phyloP scores from a whole-genome alignment of 2,888 invertebrate genomes.

The Volucella bombylans region DNA sequence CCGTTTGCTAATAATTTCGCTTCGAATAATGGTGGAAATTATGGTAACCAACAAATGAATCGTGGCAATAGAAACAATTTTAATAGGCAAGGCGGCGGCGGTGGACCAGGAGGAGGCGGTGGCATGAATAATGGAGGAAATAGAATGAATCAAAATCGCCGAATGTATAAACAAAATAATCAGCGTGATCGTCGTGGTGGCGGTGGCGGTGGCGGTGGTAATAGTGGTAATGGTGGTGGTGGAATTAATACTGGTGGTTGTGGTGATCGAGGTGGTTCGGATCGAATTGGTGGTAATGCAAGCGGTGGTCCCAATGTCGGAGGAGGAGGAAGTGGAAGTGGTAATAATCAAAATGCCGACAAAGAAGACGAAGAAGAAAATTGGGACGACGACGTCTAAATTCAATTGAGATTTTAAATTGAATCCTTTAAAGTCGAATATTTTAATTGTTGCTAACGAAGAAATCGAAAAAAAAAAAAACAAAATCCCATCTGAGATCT shows the following conservation, averaged over 20 bases:
- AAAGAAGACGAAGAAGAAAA: constrained; percentile 19
- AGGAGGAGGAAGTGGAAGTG: constrained; percentile 63
- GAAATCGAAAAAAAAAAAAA: no score
- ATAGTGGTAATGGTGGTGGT: constrained; percentile 28
- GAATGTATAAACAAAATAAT: constrained; percentile 83
- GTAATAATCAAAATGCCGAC: constrained; percentile 57
- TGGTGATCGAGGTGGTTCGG: constrained; percentile 28
- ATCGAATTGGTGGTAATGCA: constrained; percentile 78
- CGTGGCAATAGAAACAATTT: constrained; percentile 75
- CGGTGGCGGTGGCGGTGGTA: constrained; percentile 75
- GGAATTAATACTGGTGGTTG: neutral
- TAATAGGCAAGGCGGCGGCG: constrained; percentile 35
- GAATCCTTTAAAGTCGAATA: no score
- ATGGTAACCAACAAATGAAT: constrained; percentile 79
- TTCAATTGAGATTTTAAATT: neutral
- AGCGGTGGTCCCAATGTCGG: constrained; percentile 34
- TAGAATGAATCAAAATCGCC: constrained; percentile 51
- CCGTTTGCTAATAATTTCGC: constrained; percentile 57
- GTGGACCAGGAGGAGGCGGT: constrained; percentile 23
- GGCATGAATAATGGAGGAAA: constrained; percentile 34
- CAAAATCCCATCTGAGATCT: no score
- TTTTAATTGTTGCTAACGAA: no score
- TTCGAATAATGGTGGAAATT: constrained; percentile 44
- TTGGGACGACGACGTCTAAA: constrained; percentile 24
- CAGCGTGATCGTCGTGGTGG: constrained; percentile 83